Conservation (phyloP, 2,113 vertebrate species). For the Hippopotamus amphibius region DNA sequence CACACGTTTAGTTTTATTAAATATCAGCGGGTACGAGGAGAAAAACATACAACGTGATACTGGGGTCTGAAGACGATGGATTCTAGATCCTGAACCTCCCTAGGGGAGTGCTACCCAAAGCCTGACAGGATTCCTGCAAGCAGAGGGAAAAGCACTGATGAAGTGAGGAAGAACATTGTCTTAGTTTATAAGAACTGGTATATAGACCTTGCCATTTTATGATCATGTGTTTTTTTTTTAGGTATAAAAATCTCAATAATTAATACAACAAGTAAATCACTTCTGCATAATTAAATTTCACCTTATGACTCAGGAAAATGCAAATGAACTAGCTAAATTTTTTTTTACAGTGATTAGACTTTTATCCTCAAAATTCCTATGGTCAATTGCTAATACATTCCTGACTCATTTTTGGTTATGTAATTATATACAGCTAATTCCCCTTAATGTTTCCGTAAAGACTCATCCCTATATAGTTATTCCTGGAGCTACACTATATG, state of each 20-base stretch:
- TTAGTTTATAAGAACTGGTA: neutral
- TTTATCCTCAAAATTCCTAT: neutral
- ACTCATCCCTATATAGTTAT: neutral
- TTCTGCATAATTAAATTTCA: neutral
- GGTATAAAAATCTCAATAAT: neutral
- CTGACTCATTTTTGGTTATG: neutral
- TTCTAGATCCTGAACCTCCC: neutral
- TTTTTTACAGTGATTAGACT: slow-evolving; percentile 3
- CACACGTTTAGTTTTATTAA: neutral
- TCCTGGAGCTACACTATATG: neutral
- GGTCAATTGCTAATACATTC: neutral
- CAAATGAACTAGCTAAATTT: neutral
- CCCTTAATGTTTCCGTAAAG: neutral
- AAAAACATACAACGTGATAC: neutral
- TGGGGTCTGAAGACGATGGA: neutral
- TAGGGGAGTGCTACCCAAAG: neutral
- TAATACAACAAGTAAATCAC: neutral
- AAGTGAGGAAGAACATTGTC: neutral
- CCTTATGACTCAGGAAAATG: slow-evolving; percentile 2
- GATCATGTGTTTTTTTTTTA: neutral
- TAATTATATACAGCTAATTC: neutral
- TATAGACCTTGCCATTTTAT: neutral
- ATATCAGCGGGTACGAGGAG: neutral
- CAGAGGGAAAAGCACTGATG: neutral
- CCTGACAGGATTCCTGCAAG: neutral